Base-by-base conservation (phyloP, 2,797 vertebrate genomes). In the Sebastes glaucus region DNA sequence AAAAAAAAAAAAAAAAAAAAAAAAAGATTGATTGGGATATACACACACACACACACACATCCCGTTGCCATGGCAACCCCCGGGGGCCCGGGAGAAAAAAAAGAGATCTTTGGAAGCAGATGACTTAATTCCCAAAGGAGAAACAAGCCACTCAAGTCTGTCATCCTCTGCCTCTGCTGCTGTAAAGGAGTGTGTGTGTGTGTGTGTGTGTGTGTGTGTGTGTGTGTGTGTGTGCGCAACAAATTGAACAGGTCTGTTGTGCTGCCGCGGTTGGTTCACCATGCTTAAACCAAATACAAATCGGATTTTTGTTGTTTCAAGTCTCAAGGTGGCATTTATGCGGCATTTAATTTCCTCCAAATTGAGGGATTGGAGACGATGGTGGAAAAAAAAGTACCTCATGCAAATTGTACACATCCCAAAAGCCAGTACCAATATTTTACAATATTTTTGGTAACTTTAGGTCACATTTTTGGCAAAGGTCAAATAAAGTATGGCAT, bases 81-180 rank as follows among this genome's bases (percentile, higher is more conserved):
- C 6, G 1, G 33, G 30, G 64, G 74, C 46, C 68, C 11, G 5
- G 56, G 63, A 22, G 38, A 42, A 42, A 42, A 33, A 56, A 33
- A 75, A 68, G 75, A 73, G 35, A 81, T 86, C 72, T 78, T 78
- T 61, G 16, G 30, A 72, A 86, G 77, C 71, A 71, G 84, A 92
- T 77, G 81, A 92, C 83, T 92, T 87, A 30, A 88, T 85, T 90
- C 90, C 89, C 88, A 64, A 30, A 4, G 33, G 82, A 87, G 63
- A 74, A 79, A 64, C 70, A 77, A 86, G 75, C 63, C 77, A 80
- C 73, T 77, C 30, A 75, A 77, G 75, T 71, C 76, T 74, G 85
- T 83, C 78, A 84, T 84, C 73, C 52, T 84, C 74, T 53, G 28
- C 56, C 52, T 82, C 33, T 60, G 68, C 67, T 70, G 35, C 35